Conservation (phyloP, 2,113 vertebrate species). For the Cryptotis parvus region DNA sequence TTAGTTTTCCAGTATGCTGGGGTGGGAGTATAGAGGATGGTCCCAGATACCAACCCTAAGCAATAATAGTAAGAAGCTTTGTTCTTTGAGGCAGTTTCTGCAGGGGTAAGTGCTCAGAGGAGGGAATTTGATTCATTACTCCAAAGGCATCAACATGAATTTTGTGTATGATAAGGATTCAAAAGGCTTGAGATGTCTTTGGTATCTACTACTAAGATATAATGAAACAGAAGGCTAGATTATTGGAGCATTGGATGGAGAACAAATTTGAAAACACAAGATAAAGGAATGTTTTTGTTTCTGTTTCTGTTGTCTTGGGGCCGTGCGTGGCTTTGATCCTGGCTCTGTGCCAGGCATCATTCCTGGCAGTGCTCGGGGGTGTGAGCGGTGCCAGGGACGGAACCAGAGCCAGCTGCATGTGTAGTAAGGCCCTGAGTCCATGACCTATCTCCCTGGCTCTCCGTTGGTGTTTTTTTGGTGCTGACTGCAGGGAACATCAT, state of each 20-base stretch:
- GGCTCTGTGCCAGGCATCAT: too few species aligned
- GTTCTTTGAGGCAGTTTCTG: background rate
- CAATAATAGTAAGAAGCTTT: background rate
- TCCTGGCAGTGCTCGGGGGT: too few species aligned
- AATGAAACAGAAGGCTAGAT: background rate
- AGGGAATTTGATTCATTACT: background rate
- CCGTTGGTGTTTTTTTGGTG: background rate
- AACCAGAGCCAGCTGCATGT: background rate
- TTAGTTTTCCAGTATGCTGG: background rate
- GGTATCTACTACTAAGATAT: background rate
- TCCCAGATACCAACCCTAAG: background rate
- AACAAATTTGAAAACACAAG: background rate
- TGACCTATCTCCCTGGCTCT: background rate
- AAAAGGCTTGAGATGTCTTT: background rate
- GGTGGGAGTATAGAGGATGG: too few species aligned
- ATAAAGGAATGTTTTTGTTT: background rate
- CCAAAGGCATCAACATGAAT: background rate
- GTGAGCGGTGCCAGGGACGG: too few species aligned
- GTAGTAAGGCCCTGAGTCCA: background rate
- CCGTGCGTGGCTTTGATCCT: too few species aligned
- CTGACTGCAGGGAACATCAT: background rate
- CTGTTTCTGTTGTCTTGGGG: background rate
- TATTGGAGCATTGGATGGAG: background rate
- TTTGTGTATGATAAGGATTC: background rate
- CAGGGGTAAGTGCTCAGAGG: background rate